Percentiles rank a stretch among this genome's conserved stretches.
These are phyloP conservation scores for Drosophila trapezifrons DNA, from an alignment of 1,140 invertebrate species.

Conservation along the genomic window DNA sequence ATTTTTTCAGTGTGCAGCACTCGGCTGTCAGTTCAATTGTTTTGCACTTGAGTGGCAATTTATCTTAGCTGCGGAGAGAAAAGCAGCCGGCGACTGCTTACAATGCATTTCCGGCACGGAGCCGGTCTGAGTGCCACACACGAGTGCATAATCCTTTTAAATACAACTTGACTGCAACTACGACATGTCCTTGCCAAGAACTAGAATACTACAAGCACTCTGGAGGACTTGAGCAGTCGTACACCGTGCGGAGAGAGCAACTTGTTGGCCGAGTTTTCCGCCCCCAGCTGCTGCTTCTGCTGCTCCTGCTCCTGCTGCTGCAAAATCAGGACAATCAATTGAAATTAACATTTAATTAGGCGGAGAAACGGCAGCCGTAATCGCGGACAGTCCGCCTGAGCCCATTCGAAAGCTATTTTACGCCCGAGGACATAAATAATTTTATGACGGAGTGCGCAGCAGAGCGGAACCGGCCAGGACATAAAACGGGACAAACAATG, in stretches of 20 bases:
- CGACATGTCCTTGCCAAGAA: slow-evolving; percentile 50
- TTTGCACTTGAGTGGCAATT: slow-evolving; percentile 74
- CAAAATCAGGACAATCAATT: slow-evolving; percentile 64
- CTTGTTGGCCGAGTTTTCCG: slow-evolving; percentile 37
- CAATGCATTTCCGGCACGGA: slow-evolving; percentile 66
- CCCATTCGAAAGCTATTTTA: slow-evolving; percentile 65
- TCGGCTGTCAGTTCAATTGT: slow-evolving; percentile 70
- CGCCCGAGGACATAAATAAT: slow-evolving; percentile 68
- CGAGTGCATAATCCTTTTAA: slow-evolving; percentile 79
- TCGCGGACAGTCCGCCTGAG: slow-evolving; percentile 44
- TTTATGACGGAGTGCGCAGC: slow-evolving; percentile 58
- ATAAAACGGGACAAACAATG: slow-evolving; percentile 54
- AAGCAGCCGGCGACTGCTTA: slow-evolving; percentile 64
- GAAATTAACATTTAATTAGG: slow-evolving; percentile 79
- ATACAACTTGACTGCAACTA: slow-evolving; percentile 61
- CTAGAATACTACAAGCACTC: slow-evolving; percentile 32
- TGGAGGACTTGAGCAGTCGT: slow-evolving; percentile 21
- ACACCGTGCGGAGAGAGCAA: slow-evolving; percentile 11
- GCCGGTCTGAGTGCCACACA: slow-evolving; percentile 55
- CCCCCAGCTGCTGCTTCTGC: background rate
- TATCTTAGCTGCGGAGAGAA: slow-evolving; percentile 58
- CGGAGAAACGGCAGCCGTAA: slow-evolving; percentile 53
- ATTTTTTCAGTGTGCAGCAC: slow-evolving; percentile 9
- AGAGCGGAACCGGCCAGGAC: slow-evolving; percentile 49
- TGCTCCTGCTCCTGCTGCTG: background rate